Percentiles rank a stretch among this genome's conserved stretches.
Conservation (phyloP, 2,888 invertebrate species). For the Miltochrista miniata region DNA sequence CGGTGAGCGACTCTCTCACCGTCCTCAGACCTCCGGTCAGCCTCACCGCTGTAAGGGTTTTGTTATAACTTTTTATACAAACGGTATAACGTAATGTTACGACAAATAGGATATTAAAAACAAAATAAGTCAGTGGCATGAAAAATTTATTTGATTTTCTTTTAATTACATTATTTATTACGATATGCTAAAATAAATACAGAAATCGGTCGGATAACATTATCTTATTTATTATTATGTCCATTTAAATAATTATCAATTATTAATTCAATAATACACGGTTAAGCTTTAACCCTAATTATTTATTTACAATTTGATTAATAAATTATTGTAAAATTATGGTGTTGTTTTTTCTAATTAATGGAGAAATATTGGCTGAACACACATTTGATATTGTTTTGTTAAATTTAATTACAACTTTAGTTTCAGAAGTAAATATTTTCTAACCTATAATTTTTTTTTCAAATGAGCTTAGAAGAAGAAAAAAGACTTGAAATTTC, state of each 20-base stretch:
- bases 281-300: constrained; percentile 68
- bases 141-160: constrained; percentile 81
- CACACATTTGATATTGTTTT: constrained; percentile 21
- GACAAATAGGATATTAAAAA: neutral
- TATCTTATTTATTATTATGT: constrained; percentile 63
- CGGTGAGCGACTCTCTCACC: no score
- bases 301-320: constrained; percentile 74
- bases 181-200: constrained; percentile 82
- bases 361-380: constrained; percentile 32
- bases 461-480: neutral
- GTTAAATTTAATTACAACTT: constrained; percentile 9
- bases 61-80: no score
- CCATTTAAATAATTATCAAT: constrained; percentile 70
- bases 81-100: no score
- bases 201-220: constrained; percentile 75
- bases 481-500: neutral
- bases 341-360: constrained; percentile 24
- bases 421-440: constrained; percentile 1
- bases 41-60: no score
- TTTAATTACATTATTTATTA: constrained; percentile 75
- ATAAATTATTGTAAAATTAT: constrained; percentile 58
- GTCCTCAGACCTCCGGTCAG: no score
- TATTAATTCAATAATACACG: constrained; percentile 65
- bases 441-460: neutral
- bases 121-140: constrained; percentile 70